phyloP scores from a whole-genome alignment of 2,113 vertebrate species.

The Plecturocebus donacophilus region DNA sequence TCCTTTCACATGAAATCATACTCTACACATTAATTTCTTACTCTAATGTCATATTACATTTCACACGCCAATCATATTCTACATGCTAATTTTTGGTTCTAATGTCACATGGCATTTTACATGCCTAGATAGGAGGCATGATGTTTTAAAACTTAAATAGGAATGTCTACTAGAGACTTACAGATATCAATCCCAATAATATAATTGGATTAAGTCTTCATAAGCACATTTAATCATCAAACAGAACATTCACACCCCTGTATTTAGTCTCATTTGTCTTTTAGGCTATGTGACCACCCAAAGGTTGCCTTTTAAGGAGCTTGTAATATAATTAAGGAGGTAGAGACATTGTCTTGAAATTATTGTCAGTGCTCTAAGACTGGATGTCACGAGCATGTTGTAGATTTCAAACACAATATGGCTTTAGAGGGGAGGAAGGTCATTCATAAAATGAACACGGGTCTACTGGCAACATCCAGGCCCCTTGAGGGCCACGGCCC shows the following conservation, averaged over 20 bases:
- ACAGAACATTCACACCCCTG: not conserved
- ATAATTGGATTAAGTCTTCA: not conserved
- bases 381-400: accelerated
- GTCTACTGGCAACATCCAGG: accelerated
- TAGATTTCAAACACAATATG: too few relatives aligned
- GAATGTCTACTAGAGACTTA: not conserved
- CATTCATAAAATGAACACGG: accelerated
- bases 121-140: not conserved
- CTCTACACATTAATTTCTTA: not conserved
- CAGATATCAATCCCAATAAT: accelerated
- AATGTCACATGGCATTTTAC: not conserved
- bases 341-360: not conserved
- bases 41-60: not conserved
- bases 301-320: not conserved
- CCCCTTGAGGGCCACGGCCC: not conserved
- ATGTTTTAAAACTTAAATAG: not conserved
- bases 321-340: not conserved
- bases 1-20: not conserved
- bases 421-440: not conserved
- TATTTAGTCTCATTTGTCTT: not conserved
- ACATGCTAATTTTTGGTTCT: not conserved
- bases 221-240: not conserved
- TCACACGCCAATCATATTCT: not conserved
- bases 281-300: not conserved
- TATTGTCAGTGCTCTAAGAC: not conserved